Evolutionary conservation across 2,888 invertebrate species (phyloP).

Genomic region (Lasioglossum oenotherae): DNA sequence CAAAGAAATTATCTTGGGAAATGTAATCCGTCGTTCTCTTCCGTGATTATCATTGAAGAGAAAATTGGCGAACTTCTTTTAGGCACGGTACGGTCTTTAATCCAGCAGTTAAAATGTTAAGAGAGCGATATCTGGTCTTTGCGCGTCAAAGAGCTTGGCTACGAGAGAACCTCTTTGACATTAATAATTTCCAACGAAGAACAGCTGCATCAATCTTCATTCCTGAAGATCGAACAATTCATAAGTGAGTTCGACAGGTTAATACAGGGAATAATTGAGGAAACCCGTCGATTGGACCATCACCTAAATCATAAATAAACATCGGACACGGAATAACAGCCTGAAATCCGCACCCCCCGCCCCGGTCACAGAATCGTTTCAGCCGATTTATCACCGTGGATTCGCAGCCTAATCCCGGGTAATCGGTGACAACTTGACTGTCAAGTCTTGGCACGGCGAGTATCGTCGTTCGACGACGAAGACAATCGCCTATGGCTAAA

Average conservation of each 20-base stretch:
- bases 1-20: no score
- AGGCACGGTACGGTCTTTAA: no score
- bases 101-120: no score
- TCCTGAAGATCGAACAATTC: background rate
- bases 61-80: no score
- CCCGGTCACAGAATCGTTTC: background rate
- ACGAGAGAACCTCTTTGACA: no score
- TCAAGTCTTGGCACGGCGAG: background rate
- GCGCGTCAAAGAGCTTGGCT: no score
- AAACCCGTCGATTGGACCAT: no score
- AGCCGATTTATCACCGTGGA: background rate
- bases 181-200: no score
- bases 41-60: no score
- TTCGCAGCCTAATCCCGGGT: background rate
- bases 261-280: no score
- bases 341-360: background rate
- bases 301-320: background rate
- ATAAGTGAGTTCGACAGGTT: background rate
- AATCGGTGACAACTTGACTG: conserved; percentile 2
- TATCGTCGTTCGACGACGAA: background rate
- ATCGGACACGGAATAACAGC: background rate
- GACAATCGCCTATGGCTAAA: conserved; percentile 14
- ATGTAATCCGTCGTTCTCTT: no score
- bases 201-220: background rate
- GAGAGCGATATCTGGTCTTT: no score